Base-by-base conservation (phyloP, 1,140 invertebrate species). In the Drosophila erecta region DNA sequence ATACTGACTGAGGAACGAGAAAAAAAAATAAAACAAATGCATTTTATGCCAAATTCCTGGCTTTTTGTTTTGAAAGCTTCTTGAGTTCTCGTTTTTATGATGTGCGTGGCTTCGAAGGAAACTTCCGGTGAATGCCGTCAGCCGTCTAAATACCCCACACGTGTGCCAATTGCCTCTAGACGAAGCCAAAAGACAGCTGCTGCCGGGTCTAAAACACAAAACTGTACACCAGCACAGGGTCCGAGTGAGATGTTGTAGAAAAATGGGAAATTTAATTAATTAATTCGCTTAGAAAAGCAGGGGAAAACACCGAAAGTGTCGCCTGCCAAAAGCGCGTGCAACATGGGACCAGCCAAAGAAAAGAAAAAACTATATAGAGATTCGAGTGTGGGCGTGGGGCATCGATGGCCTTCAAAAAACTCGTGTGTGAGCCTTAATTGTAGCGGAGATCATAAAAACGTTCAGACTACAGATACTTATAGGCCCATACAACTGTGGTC, bases 241-340 rank as follows among this genome's bases (percentile, higher is more conserved):
- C 40, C 30, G 30, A 10, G 35, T 59, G 11, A 75, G 55, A 58
- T 59, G 37, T 66, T 50, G 57, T 55, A 58, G 60, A 75, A 76
- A 69, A 76, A 60, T 58, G 54, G 24, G 65, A 69, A 65, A 83
- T 49, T 66, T 40, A 70, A 65, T 69, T 81, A 86, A 81, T 83
- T 79, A 72, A 86, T 75, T 78, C 58, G 57, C 60, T 11, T 41
- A 33, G 37, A 15, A 24, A 8, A 12, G 10, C 38, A 8, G n/a
- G 40, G 69, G 27, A 15, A 57, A 49, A 70, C 55, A 62, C 60
- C 20, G 50, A 86, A 87, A 79, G 51, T 83, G 83, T 87, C 83
- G 84, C 66, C 83, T 87, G 84, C 84, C 83, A 87, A 79, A 87
- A 83, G 70, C 83, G 83, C 75, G 83, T 86, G 83, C 75, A 79